phyloP scores from a whole-genome alignment of 1,140 invertebrate species.

The Trichonephila clavata region DNA sequence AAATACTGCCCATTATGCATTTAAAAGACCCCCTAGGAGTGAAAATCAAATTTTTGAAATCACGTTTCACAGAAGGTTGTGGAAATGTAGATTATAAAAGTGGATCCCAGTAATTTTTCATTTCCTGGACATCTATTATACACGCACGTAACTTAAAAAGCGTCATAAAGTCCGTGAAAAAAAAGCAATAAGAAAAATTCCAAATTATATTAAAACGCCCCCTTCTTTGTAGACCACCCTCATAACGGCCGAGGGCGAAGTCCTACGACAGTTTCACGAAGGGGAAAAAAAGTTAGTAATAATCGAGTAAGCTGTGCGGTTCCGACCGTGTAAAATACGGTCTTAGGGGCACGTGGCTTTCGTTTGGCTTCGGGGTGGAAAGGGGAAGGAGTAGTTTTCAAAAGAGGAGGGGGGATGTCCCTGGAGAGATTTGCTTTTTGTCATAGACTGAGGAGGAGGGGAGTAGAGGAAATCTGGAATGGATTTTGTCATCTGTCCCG shows the following conservation, averaged over 20 bases:
- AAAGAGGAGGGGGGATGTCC: background rate
- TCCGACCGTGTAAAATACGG: background rate
- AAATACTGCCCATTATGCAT: background rate
- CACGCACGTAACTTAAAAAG: background rate
- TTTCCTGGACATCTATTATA: background rate
- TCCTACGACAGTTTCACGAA: background rate
- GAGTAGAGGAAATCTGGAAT: background rate
- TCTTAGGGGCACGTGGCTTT: conserved; percentile 19
- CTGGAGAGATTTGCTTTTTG: conserved; percentile 7
- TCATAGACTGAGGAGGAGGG: background rate
- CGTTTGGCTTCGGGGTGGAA: background rate
- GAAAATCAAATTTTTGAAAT: conserved; percentile 2
- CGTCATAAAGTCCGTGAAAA: background rate
- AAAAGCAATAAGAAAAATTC: background rate
- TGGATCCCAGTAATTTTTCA: background rate
- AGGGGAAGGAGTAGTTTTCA: background rate
- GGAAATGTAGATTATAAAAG: background rate
- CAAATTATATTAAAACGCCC: conserved; percentile 33
- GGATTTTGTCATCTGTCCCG: conserved; percentile 29
- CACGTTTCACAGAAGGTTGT: background rate
- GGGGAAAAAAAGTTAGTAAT: background rate
- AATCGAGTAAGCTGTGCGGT: conserved; percentile 14
- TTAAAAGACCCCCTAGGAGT: background rate
- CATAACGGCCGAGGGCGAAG: background rate
- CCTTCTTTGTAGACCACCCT: background rate